These are phyloP conservation scores for Varanus komodoensis DNA, from an alignment of 2,113 vertebrate species.

Conservation along the genomic window DNA sequence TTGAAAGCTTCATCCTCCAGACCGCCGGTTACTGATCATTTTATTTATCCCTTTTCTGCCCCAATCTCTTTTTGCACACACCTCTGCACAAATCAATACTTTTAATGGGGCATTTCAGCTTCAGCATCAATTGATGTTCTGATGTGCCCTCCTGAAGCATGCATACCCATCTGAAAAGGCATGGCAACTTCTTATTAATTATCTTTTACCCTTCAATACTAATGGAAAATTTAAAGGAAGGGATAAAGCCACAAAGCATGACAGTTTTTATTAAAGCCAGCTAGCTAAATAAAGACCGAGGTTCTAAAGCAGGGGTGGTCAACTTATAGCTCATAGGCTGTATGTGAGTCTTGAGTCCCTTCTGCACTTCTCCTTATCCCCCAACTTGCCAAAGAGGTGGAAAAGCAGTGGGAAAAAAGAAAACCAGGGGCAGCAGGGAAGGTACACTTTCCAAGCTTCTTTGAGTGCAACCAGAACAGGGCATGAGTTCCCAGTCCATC, in stretches of 20 bases:
- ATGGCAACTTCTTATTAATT: slow-evolving; percentile 8
- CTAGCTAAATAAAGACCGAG: not conserved
- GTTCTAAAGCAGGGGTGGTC: no score
- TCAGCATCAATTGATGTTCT: not conserved
- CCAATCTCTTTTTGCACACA: not conserved
- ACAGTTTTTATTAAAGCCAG: not conserved
- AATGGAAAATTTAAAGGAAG: not conserved
- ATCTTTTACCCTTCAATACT: not conserved
- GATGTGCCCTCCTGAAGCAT: not conserved
- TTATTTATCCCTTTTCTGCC: not conserved
- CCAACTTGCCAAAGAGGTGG: no score
- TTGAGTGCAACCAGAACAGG: no score
- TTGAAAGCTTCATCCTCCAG: not conserved
- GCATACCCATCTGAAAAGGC: not conserved
- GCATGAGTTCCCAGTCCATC: no score
- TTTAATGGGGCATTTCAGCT: not conserved
- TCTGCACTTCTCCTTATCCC: no score
- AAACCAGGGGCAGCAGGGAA: no score
- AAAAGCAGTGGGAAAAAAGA: no score
- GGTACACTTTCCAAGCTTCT: no score
- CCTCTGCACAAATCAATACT: not conserved
- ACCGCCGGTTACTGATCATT: not conserved
- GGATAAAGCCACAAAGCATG: not conserved
- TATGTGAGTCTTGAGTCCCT: not conserved
- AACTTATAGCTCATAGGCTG: no score